phyloP scores from a whole-genome alignment of 92 coral and sea anemone genomes.

The Paramuricea clavata region DNA sequence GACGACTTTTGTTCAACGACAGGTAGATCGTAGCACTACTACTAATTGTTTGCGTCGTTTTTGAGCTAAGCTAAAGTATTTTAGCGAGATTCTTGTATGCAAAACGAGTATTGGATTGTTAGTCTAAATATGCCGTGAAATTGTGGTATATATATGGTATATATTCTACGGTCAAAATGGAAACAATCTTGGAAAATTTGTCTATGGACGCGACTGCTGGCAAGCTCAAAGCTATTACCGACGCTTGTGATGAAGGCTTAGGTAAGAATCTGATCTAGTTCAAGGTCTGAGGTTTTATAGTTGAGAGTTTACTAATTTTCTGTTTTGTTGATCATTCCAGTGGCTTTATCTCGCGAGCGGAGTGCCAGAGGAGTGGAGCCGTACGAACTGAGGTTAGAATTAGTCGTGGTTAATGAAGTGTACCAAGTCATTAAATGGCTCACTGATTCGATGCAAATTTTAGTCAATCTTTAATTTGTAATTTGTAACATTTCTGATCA shows the following conservation, averaged over 20 bases:
- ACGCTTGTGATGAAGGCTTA: slow-evolving; percentile 94
- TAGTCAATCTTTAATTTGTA: slow-evolving; percentile 28
- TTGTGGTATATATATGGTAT: background rate
- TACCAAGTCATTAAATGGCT: slow-evolving; percentile 67
- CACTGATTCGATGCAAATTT: slow-evolving; percentile 65
- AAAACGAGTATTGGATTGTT: background rate
- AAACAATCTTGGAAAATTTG: slow-evolving; percentile 82
- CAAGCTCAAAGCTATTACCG: slow-evolving; percentile 84
- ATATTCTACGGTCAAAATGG: slow-evolving; percentile 65
- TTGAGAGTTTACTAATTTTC: background rate
- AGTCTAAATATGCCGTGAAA: slow-evolving; percentile 1
- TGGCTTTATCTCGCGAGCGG: slow-evolving; percentile 86
- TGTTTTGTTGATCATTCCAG: slow-evolving; percentile 51
- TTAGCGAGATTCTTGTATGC: background rate
- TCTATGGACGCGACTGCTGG: slow-evolving; percentile 99
- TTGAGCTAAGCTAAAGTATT: background rate
- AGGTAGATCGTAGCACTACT: slow-evolving; percentile 18
- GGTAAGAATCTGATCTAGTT: slow-evolving; percentile 60
- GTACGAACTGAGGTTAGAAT: slow-evolving; percentile 83
- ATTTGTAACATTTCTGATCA: slow-evolving; percentile 1
- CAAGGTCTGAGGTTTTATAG: background rate
- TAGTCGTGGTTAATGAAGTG: slow-evolving; percentile 31
- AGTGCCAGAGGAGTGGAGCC: slow-evolving; percentile 88
- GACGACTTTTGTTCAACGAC: slow-evolving; percentile 13
- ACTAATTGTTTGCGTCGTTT: background rate